Percentiles rank a stretch among this genome's conserved stretches.
Evolutionary conservation across 2,888 invertebrate species (phyloP).

Genomic region (Thymelicus sylvestris): DNA sequence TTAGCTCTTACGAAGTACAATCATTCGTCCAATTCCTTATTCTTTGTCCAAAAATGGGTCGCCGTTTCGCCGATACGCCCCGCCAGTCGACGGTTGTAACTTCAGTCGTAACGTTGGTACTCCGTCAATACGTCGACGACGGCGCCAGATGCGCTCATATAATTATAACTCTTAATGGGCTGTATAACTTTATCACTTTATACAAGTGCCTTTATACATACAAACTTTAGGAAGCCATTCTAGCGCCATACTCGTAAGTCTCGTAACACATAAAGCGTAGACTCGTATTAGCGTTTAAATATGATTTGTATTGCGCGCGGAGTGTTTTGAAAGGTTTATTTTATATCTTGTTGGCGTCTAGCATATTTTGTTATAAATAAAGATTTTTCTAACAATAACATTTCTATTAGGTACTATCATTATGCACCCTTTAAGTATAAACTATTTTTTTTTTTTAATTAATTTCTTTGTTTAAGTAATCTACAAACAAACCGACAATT

Average conservation of each 20-base stretch:
- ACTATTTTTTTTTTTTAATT: too few relatives aligned
- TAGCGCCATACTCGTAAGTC: neutral
- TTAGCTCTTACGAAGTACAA: too few relatives aligned
- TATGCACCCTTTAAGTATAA: too few relatives aligned
- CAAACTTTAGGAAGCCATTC: neutral
- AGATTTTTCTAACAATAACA: too few relatives aligned
- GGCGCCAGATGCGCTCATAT: constrained; percentile 38
- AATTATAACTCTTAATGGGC: constrained; percentile 34
- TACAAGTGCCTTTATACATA: constrained; percentile 20
- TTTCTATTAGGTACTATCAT: too few relatives aligned
- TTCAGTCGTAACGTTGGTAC: constrained; percentile 18
- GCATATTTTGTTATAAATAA: too few relatives aligned
- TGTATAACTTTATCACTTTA: constrained; percentile 27
- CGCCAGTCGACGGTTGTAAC: neutral
- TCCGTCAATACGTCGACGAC: constrained; percentile 41
- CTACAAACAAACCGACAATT: too few relatives aligned
- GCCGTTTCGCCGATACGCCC: neutral
- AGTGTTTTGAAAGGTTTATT: too few relatives aligned
- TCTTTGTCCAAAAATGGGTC: constrained; percentile 16
- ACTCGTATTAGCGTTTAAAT: neutral
- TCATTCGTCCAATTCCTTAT: constrained; percentile 26
- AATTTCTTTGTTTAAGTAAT: too few relatives aligned
- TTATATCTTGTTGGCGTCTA: too few relatives aligned
- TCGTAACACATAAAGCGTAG: neutral
- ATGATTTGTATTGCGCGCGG: neutral